These are phyloP conservation scores for Germaria angustata DNA, from an alignment of 2,888 invertebrate species.

Conservation along the genomic window DNA sequence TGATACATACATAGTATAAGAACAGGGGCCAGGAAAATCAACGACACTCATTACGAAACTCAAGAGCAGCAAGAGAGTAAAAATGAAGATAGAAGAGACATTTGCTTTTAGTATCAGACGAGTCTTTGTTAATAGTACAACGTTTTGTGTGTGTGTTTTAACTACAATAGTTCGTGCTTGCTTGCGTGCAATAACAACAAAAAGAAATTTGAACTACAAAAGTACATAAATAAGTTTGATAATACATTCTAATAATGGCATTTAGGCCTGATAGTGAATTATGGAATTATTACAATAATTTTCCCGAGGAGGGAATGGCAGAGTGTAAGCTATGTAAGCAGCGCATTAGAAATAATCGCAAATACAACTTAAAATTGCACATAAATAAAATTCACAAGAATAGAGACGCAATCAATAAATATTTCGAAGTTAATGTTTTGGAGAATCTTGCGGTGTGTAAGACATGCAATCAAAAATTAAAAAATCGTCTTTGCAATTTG, in stretches of 20 bases:
- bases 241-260: slow-evolving; percentile 37
- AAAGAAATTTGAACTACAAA: not conserved
- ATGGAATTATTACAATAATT: slow-evolving; percentile 49
- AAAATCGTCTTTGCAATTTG: slow-evolving; percentile 41
- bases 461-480: slow-evolving; percentile 21
- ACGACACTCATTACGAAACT: not conserved
- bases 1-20: not conserved
- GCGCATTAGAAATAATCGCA: slow-evolving; percentile 46
- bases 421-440: slow-evolving; percentile 1
- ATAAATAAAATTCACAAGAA: slow-evolving; percentile 35
- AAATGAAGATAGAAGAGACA: not conserved
- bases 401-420: slow-evolving; percentile 22
- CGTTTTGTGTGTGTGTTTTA: not conserved
- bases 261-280: slow-evolving; percentile 14
- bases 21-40: not conserved
- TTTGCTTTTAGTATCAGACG: slow-evolving; percentile 8
- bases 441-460: slow-evolving; percentile 25
- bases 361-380: slow-evolving; percentile 48
- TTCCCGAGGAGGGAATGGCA: slow-evolving; percentile 37
- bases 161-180: not conserved
- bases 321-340: slow-evolving; percentile 52
- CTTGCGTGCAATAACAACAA: not conserved
- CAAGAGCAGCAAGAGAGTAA: slow-evolving; percentile 25
- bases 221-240: not conserved
- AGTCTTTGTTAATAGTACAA: not conserved